Evolutionary conservation across 2,888 invertebrate species (phyloP).

Genomic region (Brachyopa scutellaris): DNA sequence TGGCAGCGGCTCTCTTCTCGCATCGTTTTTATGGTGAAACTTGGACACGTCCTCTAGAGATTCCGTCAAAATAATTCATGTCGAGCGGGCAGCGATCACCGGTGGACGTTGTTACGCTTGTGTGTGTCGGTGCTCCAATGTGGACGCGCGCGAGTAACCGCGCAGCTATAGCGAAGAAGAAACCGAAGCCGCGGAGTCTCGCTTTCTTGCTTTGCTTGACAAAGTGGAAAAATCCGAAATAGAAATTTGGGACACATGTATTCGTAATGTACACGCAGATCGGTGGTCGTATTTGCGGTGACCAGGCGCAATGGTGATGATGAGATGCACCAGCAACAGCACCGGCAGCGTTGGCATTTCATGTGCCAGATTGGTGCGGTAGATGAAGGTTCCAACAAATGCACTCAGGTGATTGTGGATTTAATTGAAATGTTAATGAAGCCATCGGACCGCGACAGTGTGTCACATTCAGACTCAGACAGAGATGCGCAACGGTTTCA

Average conservation of each 20-base stretch:
- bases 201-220: constrained; percentile 78
- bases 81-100: constrained; percentile 46
- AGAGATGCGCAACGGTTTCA: constrained; percentile 38
- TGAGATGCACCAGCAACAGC: constrained; percentile 43
- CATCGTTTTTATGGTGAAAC: constrained; percentile 55
- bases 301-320: constrained; percentile 34
- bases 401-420: constrained; percentile 59
- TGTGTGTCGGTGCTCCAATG: constrained; percentile 31
- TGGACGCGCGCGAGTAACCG: constrained; percentile 68
- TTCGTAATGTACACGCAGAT: constrained; percentile 61
- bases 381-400: constrained; percentile 54
- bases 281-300: constrained; percentile 17
- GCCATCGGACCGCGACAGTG: constrained; percentile 53
- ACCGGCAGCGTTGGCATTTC: constrained; percentile 17
- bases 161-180: constrained; percentile 37
- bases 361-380: constrained; percentile 60
- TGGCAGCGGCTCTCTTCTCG: constrained; percentile 3
- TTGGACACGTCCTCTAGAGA: constrained; percentile 65
- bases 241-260: constrained; percentile 78
- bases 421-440: constrained; percentile 68
- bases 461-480: constrained; percentile 47
- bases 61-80: constrained; percentile 70
- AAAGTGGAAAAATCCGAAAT: constrained; percentile 78
- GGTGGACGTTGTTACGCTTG: background rate
- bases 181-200: constrained; percentile 73